Conservation (phyloP, 2,113 vertebrate genomes). For the Zapus hudsonius region DNA sequence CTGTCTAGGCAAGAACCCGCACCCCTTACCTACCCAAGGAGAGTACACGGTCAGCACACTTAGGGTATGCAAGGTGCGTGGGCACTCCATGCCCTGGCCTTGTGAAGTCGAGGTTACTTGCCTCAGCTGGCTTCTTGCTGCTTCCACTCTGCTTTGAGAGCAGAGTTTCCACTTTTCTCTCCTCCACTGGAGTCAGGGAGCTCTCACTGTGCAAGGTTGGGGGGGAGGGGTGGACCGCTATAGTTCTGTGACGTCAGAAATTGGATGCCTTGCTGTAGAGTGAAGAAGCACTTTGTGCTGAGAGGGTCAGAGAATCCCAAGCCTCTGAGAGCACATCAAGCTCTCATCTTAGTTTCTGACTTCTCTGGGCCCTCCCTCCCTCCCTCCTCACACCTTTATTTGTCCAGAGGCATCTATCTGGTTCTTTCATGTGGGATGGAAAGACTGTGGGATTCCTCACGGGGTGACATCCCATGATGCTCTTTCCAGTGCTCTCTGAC, state of each 20-base stretch:
- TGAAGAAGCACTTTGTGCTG: background rate
- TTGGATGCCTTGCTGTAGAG: background rate
- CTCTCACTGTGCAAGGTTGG: slow-evolving; percentile 72
- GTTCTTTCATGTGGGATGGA: background rate
- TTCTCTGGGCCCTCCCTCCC: background rate
- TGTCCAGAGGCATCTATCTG: slow-evolving; percentile 43
- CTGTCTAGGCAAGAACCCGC: slow-evolving; percentile 29
- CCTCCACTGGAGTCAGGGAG: slow-evolving; percentile 46
- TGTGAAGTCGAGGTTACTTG: background rate
- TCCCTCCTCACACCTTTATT: background rate
- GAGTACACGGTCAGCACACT: background rate
- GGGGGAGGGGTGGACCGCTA: background rate
- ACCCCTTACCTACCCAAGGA: background rate
- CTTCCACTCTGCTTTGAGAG: slow-evolving; percentile 48
- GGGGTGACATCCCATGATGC: background rate
- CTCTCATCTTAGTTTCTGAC: background rate
- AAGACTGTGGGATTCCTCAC: slow-evolving; percentile 27
- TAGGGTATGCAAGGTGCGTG: background rate
- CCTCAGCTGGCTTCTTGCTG: slow-evolving; percentile 50
- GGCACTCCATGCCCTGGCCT: slow-evolving; percentile 20
- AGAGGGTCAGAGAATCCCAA: background rate
- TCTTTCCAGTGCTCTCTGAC: slow-evolving; percentile 13
- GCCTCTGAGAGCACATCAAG: background rate
- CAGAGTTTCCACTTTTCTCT: slow-evolving; percentile 13
- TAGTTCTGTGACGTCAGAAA: slow-evolving; percentile 32